Conservation (phyloP, 1,140 invertebrate genomes). For the Ruditapes philippinarum region DNA sequence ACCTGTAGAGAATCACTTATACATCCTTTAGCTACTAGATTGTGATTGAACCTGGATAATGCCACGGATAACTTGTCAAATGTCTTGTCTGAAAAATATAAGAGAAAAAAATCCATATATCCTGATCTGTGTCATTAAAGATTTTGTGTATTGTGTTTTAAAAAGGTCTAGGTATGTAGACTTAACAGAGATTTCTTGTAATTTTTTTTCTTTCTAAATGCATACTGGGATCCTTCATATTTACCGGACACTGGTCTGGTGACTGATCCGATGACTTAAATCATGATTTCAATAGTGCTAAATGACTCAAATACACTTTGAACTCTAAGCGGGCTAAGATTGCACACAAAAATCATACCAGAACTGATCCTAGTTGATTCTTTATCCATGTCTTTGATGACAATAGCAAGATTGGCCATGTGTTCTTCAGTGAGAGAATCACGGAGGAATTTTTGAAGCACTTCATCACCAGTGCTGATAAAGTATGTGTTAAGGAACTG, state of each 20-base stretch:
- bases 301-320: no score
- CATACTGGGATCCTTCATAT: no score
- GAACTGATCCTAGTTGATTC: slow-evolving; percentile 91
- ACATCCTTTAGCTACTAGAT: slow-evolving; percentile 91
- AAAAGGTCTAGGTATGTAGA: no score
- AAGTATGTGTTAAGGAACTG: slow-evolving; percentile 91
- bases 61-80: slow-evolving; percentile 82
- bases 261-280: no score
- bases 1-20: slow-evolving; percentile 90
- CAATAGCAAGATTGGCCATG: slow-evolving; percentile 93
- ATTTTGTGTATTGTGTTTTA: no score
- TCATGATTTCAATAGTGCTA: no score
- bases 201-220: no score
- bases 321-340: no score
- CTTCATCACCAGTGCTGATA: slow-evolving; percentile 86
- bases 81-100: slow-evolving; percentile 82
- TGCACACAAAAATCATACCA: no score
- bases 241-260: background rate
- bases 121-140: no score
- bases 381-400: slow-evolving; percentile 94
- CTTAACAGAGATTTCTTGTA: no score
- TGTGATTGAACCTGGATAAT: slow-evolving; percentile 93
- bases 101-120: no score
- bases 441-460: slow-evolving; percentile 47
- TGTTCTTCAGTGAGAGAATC: slow-evolving; percentile 91